Conservation (phyloP, 2,797 vertebrate species). For the Spinus pinus region DNA sequence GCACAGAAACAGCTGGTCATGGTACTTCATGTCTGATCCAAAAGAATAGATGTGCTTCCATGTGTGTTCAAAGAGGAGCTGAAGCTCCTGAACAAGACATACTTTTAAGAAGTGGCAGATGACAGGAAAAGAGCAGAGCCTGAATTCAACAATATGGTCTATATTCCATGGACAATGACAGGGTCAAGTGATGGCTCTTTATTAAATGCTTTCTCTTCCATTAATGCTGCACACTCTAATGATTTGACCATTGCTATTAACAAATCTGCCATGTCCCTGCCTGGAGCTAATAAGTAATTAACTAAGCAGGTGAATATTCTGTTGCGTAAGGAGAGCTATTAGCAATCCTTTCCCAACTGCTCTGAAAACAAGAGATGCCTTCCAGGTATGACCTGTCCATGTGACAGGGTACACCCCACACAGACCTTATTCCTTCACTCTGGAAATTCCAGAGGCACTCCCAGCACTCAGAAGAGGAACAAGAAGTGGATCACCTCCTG, state of each 20-base stretch:
- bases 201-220: constrained; percentile 69
- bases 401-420: constrained; percentile 1
- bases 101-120: neutral
- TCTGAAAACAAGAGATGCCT: constrained; percentile 65
- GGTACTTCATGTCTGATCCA: neutral
- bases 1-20: neutral
- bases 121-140: neutral
- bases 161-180: constrained; percentile 5
- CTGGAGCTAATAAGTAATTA: constrained; percentile 73
- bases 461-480: neutral
- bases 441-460: constrained; percentile 14
- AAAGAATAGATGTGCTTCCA: neutral
- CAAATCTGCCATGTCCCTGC: constrained; percentile 66
- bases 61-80: neutral
- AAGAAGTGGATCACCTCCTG: neutral
- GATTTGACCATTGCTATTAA: constrained; percentile 64
- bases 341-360: constrained; percentile 62
- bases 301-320: constrained; percentile 64
- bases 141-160: constrained; percentile 1
- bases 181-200: constrained; percentile 29
- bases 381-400: constrained; percentile 57
- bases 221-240: constrained; percentile 59
- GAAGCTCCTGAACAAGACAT: neutral
- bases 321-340: constrained; percentile 66
- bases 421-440: neutral